Conservation (phyloP, 2,888 invertebrate species). For the Lysandra bellargus region DNA sequence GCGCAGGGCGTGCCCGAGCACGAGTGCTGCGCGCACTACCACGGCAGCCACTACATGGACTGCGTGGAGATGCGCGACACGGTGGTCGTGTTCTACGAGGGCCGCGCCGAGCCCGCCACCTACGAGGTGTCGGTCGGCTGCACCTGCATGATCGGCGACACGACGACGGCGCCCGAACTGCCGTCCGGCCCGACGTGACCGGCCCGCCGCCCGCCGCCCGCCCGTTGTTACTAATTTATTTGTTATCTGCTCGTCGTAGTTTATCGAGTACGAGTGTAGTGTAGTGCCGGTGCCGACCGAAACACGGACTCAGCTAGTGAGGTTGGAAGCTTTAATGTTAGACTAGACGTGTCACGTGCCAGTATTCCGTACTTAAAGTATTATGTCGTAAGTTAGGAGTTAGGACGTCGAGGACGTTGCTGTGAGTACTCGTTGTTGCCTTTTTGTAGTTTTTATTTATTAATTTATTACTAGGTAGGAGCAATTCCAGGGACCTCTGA, state of each 20-base stretch:
- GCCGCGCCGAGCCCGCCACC: conserved; percentile 40
- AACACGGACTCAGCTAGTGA: conserved; percentile 3
- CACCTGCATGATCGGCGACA: conserved; percentile 62
- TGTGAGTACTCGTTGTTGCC: neutral
- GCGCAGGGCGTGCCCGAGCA: conserved; percentile 52
- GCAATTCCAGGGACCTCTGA: neutral
- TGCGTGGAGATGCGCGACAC: conserved; percentile 69
- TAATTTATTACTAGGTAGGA: neutral
- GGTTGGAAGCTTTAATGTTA: conserved; percentile 17
- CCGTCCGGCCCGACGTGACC: conserved; percentile 40
- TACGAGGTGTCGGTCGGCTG: conserved; percentile 67
- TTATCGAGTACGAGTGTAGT: neutral
- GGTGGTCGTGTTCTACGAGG: conserved; percentile 62
- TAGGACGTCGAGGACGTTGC: neutral
- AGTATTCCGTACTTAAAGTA: conserved; percentile 12
- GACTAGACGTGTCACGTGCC: neutral
- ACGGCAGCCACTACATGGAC: conserved; percentile 56
- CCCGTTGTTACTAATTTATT: conserved; percentile 10
- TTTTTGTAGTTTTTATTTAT: neutral
- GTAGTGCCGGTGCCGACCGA: neutral
- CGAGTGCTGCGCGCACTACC: conserved; percentile 65
- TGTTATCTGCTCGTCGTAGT: neutral
- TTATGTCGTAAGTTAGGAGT: neutral
- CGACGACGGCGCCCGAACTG: conserved; percentile 44
- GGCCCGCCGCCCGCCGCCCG: conserved; percentile 35